phyloP scores from a whole-genome alignment of 2,113 vertebrate species.

The Ginglymostoma cirratum region DNA sequence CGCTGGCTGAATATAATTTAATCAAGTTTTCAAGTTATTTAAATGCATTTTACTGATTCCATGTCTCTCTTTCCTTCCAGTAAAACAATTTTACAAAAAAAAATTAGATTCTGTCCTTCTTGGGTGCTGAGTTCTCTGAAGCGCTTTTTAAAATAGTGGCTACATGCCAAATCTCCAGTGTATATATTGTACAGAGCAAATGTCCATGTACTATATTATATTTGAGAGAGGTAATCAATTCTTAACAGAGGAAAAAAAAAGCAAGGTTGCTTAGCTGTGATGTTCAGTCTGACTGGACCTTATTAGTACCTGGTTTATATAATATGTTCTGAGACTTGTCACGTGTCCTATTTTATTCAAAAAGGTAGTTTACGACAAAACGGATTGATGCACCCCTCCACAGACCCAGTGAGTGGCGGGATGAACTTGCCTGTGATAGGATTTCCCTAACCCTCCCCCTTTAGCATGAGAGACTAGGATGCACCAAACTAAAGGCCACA shows the following conservation, averaged over 20 bases:
- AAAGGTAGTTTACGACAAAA: constrained; percentile 11
- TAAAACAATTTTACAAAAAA: constrained; percentile 26
- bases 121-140: neutral
- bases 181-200: constrained; percentile 35
- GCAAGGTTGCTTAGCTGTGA: constrained; percentile 31
- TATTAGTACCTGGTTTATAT: constrained; percentile 36
- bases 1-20: constrained; percentile 32
- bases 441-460: neutral
- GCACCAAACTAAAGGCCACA: neutral
- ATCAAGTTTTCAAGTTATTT: constrained; percentile 29
- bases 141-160: constrained; percentile 24
- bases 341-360: constrained; percentile 28
- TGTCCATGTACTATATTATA: constrained; percentile 35
- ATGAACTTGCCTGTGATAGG: neutral
- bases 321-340: constrained; percentile 33
- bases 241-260: constrained; percentile 29
- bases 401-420: neutral
- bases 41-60: constrained; percentile 17
- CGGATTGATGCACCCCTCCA: neutral
- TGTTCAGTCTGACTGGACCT: constrained; percentile 27
- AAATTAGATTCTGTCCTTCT: constrained; percentile 25
- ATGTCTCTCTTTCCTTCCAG: constrained; percentile 9
- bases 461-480: neutral
- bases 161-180: neutral
- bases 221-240: constrained; percentile 26